Evolutionary conservation across 2,888 invertebrate genomes (phyloP), one percentile per base, ranked within the genome.

Genomic region (Eledona agricola): DNA sequence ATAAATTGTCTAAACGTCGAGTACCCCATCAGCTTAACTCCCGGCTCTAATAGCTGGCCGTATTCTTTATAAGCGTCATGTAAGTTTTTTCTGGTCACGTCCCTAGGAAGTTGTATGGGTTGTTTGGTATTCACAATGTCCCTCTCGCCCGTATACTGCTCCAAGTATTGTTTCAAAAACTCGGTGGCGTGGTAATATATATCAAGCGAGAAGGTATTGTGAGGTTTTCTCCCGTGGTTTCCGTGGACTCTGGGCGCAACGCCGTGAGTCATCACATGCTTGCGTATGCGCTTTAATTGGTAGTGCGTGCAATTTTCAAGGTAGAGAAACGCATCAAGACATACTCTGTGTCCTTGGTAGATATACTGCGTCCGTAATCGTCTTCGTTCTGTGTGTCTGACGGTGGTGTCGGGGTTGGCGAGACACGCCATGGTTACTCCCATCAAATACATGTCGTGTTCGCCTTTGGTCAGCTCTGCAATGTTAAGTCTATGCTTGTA

Each of bases 391-490:
- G 87, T 89, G 61, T 87, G 87, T 11, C 88, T 77, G 0, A 85
- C 85, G 0, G 86, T 87, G 53, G 85, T 86, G 46, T 87, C 85
- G 9, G 87, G 86, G 73, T 89, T 88, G 0, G 88, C 86, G 59
- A 89, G 77, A 63, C 88, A 88, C 0, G 89, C 89, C 89, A 88
- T 89, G 1, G 88, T 89, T 16, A 90, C 86, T n/a, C 89, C 89
- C 89, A 89, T 89, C 64, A 89, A 77, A 70, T 90, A 90, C 89
- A 90, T 89, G 72, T 89, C 89, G 73, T 89, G 89, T 73, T 90
- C 89, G 46, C 86, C 87, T 75, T 89, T 89, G 0, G 89, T 89
- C 51, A 89, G 71, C 72, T 90, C 89, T 0, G 89, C 89, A 54
- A 89, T 89, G 66, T 90, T 89, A 20, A 89, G 76, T 60, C 89